Base-by-base conservation (phyloP, 2,797 vertebrate species). In the Anguilla obscura region DNA sequence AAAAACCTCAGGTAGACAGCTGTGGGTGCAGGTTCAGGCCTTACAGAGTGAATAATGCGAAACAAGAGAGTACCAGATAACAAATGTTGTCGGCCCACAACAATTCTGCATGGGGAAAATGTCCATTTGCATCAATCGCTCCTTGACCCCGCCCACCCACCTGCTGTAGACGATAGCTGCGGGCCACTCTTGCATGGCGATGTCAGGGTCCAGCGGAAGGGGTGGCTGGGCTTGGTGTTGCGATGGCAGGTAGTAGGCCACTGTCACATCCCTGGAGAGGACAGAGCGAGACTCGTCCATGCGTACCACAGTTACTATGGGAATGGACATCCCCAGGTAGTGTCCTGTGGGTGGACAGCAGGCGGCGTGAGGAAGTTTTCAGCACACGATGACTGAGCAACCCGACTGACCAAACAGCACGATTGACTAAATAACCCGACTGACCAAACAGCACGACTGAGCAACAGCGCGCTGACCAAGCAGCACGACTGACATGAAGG, bases 261-360 rank as follows among this genome's bases (percentile, higher is more conserved):
- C 96, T 0, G 95, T 98, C 89, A 98, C 96, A 0, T 94, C 91
- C 12, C 91, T 91, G 0, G 91, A 94, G 60, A 98, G 91, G 3
- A 92, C 92, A 0, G 96, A 93, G 0, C 92, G 95, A 0, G 88
- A 91, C 85, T 96, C 96, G 0, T 97, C 86, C 0, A 96, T 97
- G 30, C 93, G 96, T 58, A 98, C 94, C 58, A 97, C 93, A 1
- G 98, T 98, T 89, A 98, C 92, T 0, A 98, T 97, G 86, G 98
- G 97, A 21, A 98, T 88, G 0, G 97, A 97, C 95, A 98, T 97
- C 5, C 98, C 98, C 90, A 98, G 91, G 92, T 97, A 98, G 85
- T 92, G 86, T 0, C 96, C 98, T 98, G 87, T 0, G 90, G 87
- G 89, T 50, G 27, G 1, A 48, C 10, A 71, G 87, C 71, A 40